These are phyloP conservation scores for Carettochelys insculpta DNA, from an alignment of 2,113 vertebrate genomes.

Conservation along the genomic window DNA sequence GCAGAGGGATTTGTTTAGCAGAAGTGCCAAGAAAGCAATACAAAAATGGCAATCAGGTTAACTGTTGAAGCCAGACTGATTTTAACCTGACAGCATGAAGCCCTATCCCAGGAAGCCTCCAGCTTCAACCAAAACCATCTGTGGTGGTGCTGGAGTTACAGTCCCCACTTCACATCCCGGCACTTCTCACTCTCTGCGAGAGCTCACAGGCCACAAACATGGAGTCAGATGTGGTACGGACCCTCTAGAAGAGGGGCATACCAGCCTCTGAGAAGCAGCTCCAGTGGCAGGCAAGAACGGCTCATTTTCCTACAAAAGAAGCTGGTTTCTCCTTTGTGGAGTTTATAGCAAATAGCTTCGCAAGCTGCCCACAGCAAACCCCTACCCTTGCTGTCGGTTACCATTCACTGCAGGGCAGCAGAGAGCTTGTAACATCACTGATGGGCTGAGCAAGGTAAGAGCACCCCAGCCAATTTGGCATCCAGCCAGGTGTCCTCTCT, in stretches of 20 bases:
- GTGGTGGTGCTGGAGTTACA: too few species aligned
- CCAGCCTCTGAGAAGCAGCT: not conserved
- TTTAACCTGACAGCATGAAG: not conserved
- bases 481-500: not conserved
- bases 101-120: not conserved
- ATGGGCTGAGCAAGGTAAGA: not conserved
- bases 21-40: not conserved
- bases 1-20: not conserved
- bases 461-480: fast-evolving
- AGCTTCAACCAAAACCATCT: too few species aligned
- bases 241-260: fast-evolving
- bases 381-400: not conserved
- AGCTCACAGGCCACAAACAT: too few species aligned
- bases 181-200: too few species aligned
- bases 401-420: not conserved
- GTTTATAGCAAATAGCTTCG: not conserved
- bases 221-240: too few species aligned
- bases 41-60: not conserved
- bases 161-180: too few species aligned
- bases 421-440: not conserved
- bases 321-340: not conserved
- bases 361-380: not conserved
- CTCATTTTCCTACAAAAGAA: not conserved
- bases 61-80: not conserved
- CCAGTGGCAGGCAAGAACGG: fast-evolving